A percentile compares a stretch with the other conserved stretches of the same genome.
These are phyloP conservation scores for Belonocnema kinseyi DNA, from an alignment of 1,140 invertebrate genomes.

Conservation along the genomic window DNA sequence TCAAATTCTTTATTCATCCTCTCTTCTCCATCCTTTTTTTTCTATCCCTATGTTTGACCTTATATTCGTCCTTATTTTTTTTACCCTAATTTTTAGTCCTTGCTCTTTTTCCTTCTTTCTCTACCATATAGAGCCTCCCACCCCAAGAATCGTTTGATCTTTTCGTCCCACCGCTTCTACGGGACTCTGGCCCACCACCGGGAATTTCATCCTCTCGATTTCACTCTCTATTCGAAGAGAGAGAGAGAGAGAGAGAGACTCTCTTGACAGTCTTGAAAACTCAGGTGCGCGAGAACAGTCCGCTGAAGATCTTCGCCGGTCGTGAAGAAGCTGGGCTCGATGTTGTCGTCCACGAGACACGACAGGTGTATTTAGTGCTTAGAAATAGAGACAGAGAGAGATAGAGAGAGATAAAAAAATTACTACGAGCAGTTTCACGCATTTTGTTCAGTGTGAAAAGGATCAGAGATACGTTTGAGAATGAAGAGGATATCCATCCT, in stretches of 20 bases:
- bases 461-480: constrained; percentile 37
- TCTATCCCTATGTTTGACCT: constrained; percentile 26
- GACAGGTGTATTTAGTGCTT: constrained; percentile 48
- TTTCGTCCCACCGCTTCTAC: constrained; percentile 47
- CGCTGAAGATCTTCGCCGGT: constrained; percentile 39
- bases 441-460: constrained; percentile 38
- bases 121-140: constrained; percentile 41
- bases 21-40: constrained; percentile 20
- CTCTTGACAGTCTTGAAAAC: constrained; percentile 23
- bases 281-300: constrained; percentile 3
- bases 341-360: constrained; percentile 42
- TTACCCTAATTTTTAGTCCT: neutral
- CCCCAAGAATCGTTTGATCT: constrained; percentile 44
- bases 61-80: neutral
- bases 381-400: neutral
- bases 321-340: constrained; percentile 37
- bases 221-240: constrained; percentile 47
- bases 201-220: constrained; percentile 55
- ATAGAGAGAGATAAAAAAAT: constrained; percentile 1
- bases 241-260: constrained; percentile 46
- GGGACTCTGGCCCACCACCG: constrained; percentile 45
- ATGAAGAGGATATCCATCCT: constrained; percentile 49
- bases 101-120: constrained; percentile 33
- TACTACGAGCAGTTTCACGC: constrained; percentile 8
- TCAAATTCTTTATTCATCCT: constrained; percentile 27